Base-by-base conservation (phyloP, 2,797 vertebrate genomes). In the Oreonectes daqikongensis region DNA sequence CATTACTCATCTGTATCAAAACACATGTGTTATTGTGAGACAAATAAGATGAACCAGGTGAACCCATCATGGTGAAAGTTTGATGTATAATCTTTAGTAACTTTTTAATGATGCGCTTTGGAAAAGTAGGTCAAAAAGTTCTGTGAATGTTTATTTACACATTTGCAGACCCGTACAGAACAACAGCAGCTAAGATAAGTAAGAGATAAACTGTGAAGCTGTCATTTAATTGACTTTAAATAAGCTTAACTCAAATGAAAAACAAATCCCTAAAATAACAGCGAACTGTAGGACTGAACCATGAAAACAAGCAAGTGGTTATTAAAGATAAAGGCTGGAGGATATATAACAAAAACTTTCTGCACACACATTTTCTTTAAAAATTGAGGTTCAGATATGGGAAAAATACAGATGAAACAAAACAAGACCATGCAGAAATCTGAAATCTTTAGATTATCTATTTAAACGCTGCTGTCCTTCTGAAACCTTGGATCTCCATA, bases 401-500 rank as follows among this genome's bases (percentile, higher is more conserved):
- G 18, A 3, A n/a, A 42, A 28, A 42, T 26, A 57, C 26, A 52
- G 18, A 17, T n/a, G 5, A 64, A 38, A 11, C 32, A 32, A 32
- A 32, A 32, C 32, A 32, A 32, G 8, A 32, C 32, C 5, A 30
- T 28, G 35, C 6, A 32, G 32, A 32, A 28, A 71, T 24, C 11
- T 46, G 18, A 71, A 60, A 60, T 72, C 38, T 44, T 44, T 24
- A 46, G 7, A 44, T 44, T 53, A n/a, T n/a, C n/a, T n/a, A n/a
- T n/a, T n/a, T n/a, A n/a, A n/a, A n/a, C n/a, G 32, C 32, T 30
- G 28, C 28, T 35, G 32, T 35, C 7, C 32, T 35, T 35, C 32
- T 35, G 32, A 35, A 35, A 35, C 32, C 32, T 32, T n/a, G n/a
- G n/a, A n/a, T 32, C 32, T 35, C 32, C 7, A 35, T 8, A 35